Conservation (phyloP, 2,888 invertebrate genomes). For the Epinotia demarniana region DNA sequence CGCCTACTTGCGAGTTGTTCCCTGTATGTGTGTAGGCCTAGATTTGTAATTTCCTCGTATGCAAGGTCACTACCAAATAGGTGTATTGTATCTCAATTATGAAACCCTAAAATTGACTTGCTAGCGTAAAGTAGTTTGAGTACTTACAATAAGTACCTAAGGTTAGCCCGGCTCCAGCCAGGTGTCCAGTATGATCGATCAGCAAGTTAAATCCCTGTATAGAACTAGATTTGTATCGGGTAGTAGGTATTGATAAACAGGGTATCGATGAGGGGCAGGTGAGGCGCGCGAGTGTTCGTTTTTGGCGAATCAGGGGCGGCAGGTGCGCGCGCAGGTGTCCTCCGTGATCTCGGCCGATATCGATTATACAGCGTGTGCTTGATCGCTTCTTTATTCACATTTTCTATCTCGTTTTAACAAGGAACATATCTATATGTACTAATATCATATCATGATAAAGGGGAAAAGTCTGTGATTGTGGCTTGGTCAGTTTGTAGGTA, state of each 20-base stretch:
- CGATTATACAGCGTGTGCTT: constrained; percentile 64
- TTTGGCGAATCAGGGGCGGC: constrained; percentile 81
- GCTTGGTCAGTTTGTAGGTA: no score
- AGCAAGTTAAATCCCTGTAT: background rate
- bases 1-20: no score
- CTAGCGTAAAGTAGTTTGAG: background rate
- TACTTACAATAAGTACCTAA: background rate
- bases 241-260: constrained; percentile 34
- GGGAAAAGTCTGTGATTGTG: no score
- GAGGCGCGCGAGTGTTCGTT: constrained; percentile 69
- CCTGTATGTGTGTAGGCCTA: no score
- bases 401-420: background rate
- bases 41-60: no score
- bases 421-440: background rate
- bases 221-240: constrained; percentile 14
- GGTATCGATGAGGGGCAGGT: constrained; percentile 69
- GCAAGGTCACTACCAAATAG: no score
- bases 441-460: background rate
- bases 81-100: background rate
- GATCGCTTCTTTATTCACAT: constrained; percentile 44
- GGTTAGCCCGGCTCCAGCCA: background rate
- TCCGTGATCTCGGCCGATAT: constrained; percentile 74
- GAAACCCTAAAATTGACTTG: background rate
- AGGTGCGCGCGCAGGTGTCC: constrained; percentile 78
- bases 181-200: background rate